Conservation (phyloP, 2,113 vertebrate species). For the Microcebus murinus region DNA sequence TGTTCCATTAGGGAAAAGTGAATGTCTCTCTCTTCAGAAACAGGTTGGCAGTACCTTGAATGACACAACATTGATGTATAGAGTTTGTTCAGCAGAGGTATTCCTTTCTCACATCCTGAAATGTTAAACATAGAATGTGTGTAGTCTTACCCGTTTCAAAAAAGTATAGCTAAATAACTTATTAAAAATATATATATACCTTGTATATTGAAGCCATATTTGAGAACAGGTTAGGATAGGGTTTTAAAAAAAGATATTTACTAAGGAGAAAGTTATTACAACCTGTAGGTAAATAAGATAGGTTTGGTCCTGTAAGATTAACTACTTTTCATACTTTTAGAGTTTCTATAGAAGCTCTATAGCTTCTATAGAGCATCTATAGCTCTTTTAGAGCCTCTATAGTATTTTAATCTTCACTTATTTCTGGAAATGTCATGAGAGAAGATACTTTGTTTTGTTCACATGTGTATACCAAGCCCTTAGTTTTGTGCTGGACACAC, state of each 20-base stretch:
- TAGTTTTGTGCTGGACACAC: not conserved
- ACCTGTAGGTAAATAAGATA: slow-evolving; percentile 57
- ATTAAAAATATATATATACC: slow-evolving; percentile 79
- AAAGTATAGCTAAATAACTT: slow-evolving; percentile 82
- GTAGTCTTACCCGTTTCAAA: slow-evolving; percentile 61
- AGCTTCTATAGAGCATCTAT: too few species aligned
- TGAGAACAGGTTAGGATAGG: slow-evolving; percentile 30
- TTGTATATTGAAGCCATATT: slow-evolving; percentile 46
- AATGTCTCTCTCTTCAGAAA: not conserved
- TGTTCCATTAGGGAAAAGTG: slow-evolving; percentile 7
- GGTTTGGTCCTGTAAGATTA: slow-evolving; percentile 61
- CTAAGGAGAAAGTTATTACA: slow-evolving; percentile 43
- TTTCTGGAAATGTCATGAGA: not conserved
- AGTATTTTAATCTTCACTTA: not conserved
- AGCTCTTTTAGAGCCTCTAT: too few species aligned
- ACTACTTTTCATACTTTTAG: not conserved
- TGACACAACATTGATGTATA: not conserved
- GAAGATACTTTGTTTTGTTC: not conserved
- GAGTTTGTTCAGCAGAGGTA: slow-evolving; percentile 27
- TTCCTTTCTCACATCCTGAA: slow-evolving; percentile 54
- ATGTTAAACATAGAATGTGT: slow-evolving; percentile 60
- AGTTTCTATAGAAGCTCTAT: not conserved
- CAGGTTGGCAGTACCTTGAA: not conserved
- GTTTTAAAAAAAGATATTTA: slow-evolving; percentile 40
- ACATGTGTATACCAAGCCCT: not conserved